Evolutionary conservation across 2,888 invertebrate genomes (phyloP).

Genomic region (Drosophila lutescens): DNA sequence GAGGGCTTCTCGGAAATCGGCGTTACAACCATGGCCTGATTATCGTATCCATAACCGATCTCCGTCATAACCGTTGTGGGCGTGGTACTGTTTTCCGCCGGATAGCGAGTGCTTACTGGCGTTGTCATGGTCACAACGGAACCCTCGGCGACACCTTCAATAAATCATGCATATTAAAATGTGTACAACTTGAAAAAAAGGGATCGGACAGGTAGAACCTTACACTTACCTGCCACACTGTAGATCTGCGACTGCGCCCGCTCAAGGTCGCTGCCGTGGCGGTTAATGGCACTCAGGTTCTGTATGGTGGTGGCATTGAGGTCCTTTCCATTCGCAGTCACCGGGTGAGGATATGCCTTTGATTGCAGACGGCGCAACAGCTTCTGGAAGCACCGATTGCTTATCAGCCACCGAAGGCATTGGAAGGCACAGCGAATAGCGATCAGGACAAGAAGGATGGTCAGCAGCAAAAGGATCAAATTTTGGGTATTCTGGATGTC

Average conservation of each 20-base stretch:
- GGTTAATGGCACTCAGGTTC: conserved; percentile 79
- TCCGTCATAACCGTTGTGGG: conserved; percentile 87
- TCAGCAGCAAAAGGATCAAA: conserved; percentile 72
- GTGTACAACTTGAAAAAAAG: background rate
- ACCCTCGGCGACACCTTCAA: conserved; percentile 85
- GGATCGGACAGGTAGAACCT: conserved; percentile 34
- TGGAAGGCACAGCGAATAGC: conserved; percentile 71
- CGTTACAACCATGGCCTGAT: conserved; percentile 90
- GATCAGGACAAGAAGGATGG: conserved; percentile 71
- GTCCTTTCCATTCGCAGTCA: conserved; percentile 70
- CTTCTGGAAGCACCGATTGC: conserved; percentile 63
- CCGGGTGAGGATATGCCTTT: conserved; percentile 46
- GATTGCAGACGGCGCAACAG: conserved; percentile 68
- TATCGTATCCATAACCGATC: conserved; percentile 89
- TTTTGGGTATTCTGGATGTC: conserved; percentile 74
- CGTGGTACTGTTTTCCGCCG: conserved; percentile 90
- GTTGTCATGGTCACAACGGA: conserved; percentile 89
- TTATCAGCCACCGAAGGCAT: conserved; percentile 70
- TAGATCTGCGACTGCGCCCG: conserved; percentile 81
- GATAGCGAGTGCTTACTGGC: conserved; percentile 89
- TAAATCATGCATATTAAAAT: conserved; percentile 2
- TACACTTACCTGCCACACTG: conserved; percentile 80
- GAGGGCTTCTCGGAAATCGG: conserved; percentile 83
- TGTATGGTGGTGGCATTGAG: conserved; percentile 79
- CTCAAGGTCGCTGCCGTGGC: conserved; percentile 70